Conservation (phyloP, 2,888 invertebrate species). For the Dryobotodes eremita region DNA sequence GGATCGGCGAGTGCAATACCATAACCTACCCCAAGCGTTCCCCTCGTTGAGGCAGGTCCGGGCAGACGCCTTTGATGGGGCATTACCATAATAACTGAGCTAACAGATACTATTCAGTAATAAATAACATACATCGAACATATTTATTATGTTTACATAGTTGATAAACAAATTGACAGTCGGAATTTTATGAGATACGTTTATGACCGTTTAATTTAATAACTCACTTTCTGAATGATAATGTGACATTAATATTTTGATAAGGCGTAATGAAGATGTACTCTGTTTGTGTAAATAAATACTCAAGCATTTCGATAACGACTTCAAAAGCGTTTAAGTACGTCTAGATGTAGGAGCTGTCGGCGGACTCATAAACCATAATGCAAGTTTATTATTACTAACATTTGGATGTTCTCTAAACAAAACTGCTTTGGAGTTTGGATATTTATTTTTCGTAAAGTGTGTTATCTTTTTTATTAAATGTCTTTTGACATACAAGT, state of each 20-base stretch:
- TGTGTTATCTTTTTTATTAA: neutral
- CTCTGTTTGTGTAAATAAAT: constrained; percentile 43
- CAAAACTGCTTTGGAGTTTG: constrained; percentile 21
- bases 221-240: constrained; percentile 46
- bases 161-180: constrained; percentile 65
- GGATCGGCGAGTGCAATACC: constrained; percentile 87
- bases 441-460: neutral
- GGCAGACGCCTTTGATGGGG: constrained; percentile 85
- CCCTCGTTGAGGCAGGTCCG: constrained; percentile 86
- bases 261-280: constrained; percentile 53
- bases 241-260: constrained; percentile 52
- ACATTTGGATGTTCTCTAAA: constrained; percentile 43
- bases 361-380: constrained; percentile 53
- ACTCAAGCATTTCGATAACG: constrained; percentile 47
- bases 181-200: constrained; percentile 59
- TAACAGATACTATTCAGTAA: constrained; percentile 72
- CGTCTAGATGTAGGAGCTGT: constrained; percentile 46
- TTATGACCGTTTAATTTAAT: constrained; percentile 57
- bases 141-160: constrained; percentile 62
- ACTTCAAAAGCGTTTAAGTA: constrained; percentile 56
- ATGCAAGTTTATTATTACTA: constrained; percentile 54
- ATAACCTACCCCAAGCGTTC: constrained; percentile 88
- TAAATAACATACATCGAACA: constrained; percentile 66
- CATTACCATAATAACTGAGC: constrained; percentile 85
- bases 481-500: no score